Evolutionary conservation across 2,888 invertebrate genomes (phyloP).

Genomic region (Ophion slaviceki): DNA sequence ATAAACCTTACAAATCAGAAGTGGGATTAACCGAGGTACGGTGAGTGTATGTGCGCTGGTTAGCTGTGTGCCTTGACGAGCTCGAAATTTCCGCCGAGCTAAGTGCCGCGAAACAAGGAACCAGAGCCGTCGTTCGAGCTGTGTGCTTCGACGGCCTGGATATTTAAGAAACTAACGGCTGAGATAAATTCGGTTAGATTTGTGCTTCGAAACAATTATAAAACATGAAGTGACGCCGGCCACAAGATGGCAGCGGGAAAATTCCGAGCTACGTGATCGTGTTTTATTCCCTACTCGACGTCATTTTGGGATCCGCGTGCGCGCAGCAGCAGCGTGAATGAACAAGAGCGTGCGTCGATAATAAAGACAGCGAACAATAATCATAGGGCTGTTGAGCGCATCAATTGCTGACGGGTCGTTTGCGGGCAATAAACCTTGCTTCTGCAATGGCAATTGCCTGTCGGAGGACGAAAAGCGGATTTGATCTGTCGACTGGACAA

Average conservation of each 20-base stretch:
- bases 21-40: not conserved
- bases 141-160: slow-evolving; percentile 1
- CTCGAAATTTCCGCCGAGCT: slow-evolving; percentile 2
- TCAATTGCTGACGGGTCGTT: not conserved
- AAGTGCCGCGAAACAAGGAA: not conserved
- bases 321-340: not conserved
- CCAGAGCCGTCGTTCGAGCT: not conserved
- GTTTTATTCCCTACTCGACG: not conserved
- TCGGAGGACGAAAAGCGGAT: not conserved
- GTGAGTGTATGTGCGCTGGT: not conserved
- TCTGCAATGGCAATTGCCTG: not conserved
- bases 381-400: not conserved
- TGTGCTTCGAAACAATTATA: not conserved
- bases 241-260: not conserved
- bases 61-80: not conserved
- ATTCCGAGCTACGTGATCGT: not conserved
- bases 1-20: not conserved
- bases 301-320: not conserved
- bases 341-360: not conserved
- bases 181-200: not conserved
- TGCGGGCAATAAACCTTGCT: not conserved
- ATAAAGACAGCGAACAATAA: too few species aligned
- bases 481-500: not conserved
- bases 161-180: not conserved
- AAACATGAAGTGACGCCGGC: slow-evolving; percentile 5